Evolutionary conservation across 2,888 invertebrate species (phyloP).

Genomic region (Polymixis lichenea): DNA sequence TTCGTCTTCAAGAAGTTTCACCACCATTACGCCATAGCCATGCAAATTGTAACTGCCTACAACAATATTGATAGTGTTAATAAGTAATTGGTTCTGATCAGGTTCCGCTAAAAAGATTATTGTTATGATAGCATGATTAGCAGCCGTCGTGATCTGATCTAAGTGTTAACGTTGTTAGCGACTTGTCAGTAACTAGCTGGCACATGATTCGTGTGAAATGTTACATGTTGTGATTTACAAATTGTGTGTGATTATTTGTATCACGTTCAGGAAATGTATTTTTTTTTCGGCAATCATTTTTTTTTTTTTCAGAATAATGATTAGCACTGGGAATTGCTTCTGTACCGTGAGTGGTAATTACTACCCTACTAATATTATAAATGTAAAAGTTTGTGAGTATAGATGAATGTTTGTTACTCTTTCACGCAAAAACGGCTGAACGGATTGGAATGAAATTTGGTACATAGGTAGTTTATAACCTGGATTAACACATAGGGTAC

Average conservation of each 20-base stretch:
- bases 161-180: slow-evolving; percentile 38
- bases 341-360: neutral
- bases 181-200: neutral
- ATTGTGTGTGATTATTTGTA: slow-evolving; percentile 32
- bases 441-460: too few species aligned
- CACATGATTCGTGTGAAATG: slow-evolving; percentile 20
- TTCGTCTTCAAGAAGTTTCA: neutral
- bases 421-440: too few species aligned
- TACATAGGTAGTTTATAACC: too few species aligned
- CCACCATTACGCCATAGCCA: neutral
- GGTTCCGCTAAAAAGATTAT: slow-evolving; percentile 33
- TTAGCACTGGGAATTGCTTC: neutral
- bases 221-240: slow-evolving; percentile 18
- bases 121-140: slow-evolving; percentile 17
- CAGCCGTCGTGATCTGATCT: slow-evolving; percentile 35
- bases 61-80: slow-evolving; percentile 18
- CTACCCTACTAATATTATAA: too few species aligned
- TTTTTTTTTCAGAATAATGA: neutral
- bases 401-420: too few species aligned
- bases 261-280: slow-evolving; percentile 41
- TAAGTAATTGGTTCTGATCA: slow-evolving; percentile 21
- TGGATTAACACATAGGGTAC: too few species aligned
- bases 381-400: too few species aligned
- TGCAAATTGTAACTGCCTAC: slow-evolving; percentile 3
- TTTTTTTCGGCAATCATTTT: neutral